Conservation (phyloP, 2,797 vertebrate genomes). For the Chelon labrosus region DNA sequence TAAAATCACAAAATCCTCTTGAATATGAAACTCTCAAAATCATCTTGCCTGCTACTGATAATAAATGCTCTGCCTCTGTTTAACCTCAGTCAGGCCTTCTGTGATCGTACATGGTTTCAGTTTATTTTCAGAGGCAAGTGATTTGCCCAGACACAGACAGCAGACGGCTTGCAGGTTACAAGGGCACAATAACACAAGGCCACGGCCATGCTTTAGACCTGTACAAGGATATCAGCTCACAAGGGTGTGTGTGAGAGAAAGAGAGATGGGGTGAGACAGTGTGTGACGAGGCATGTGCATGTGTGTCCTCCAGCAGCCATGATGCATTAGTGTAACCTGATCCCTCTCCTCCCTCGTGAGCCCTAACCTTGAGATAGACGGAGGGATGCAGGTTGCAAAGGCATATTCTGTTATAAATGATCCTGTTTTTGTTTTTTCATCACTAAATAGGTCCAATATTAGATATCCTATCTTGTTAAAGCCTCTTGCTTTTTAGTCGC, state of each 20-base stretch:
- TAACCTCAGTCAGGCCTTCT: constrained; percentile 32
- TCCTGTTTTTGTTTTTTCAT: constrained; percentile 54
- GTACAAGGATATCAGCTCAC: constrained; percentile 59
- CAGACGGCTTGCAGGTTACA: constrained; percentile 50
- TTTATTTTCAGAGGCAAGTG: constrained; percentile 57
- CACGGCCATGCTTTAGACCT: constrained; percentile 42
- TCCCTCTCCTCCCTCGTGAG: constrained; percentile 73
- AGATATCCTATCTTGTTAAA: constrained; percentile 24
- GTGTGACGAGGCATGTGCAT: constrained; percentile 66
- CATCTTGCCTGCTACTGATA: not conserved
- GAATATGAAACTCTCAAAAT: too few relatives aligned
- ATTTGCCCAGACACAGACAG: constrained; percentile 52
- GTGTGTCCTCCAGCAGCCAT: constrained; percentile 79
- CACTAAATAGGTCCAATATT: constrained; percentile 41
- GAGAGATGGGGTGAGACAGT: constrained; percentile 67
- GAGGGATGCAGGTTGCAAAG: constrained; percentile 72
- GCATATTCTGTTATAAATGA: constrained; percentile 55
- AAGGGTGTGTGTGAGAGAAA: constrained; percentile 45
- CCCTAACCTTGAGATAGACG: constrained; percentile 79
- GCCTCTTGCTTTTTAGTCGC: too few relatives aligned
- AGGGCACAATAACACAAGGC: constrained; percentile 54
- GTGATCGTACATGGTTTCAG: constrained; percentile 17
- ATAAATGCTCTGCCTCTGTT: constrained; percentile 13
- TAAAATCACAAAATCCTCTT: too few relatives aligned
- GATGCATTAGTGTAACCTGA: constrained; percentile 83